Evolutionary conservation across 2,113 vertebrate genomes (phyloP).

Genomic region (Amazona guildingii): DNA sequence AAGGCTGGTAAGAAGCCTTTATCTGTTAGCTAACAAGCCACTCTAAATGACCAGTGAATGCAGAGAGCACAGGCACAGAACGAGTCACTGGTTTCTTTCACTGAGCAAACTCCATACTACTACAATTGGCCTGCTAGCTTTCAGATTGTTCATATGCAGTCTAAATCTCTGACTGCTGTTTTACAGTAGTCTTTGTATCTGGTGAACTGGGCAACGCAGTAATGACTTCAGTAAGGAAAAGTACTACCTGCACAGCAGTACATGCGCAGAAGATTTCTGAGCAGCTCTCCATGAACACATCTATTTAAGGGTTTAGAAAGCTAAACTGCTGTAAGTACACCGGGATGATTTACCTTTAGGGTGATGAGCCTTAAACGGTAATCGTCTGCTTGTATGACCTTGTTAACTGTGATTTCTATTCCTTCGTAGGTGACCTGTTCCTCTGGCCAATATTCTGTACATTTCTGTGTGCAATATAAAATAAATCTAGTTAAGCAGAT

Average conservation of each 20-base stretch:
- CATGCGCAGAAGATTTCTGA: background rate
- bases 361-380: slow-evolving; percentile 94
- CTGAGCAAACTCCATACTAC: background rate
- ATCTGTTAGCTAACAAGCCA: background rate
- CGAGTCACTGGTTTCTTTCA: slow-evolving; percentile 5
- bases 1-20: background rate
- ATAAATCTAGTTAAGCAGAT: slow-evolving; percentile 42
- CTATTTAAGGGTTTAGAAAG: background rate
- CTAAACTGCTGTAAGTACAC: background rate
- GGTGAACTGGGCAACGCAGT: background rate
- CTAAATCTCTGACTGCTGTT: background rate
- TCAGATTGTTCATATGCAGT: background rate
- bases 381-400: slow-evolving; percentile 92
- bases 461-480: slow-evolving; percentile 84
- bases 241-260: background rate
- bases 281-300: background rate
- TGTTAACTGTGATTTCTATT: slow-evolving; percentile 87
- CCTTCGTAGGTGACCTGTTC: slow-evolving; percentile 87
- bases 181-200: background rate
- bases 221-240: background rate
- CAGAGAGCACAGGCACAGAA: background rate
- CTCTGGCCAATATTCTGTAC: slow-evolving; percentile 98
- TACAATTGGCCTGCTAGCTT: background rate
- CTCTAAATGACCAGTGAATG: background rate
- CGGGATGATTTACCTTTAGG: slow-evolving; percentile 83